phyloP scores from a whole-genome alignment of 1,140 invertebrate species.

The Hyles vespertilio region DNA sequence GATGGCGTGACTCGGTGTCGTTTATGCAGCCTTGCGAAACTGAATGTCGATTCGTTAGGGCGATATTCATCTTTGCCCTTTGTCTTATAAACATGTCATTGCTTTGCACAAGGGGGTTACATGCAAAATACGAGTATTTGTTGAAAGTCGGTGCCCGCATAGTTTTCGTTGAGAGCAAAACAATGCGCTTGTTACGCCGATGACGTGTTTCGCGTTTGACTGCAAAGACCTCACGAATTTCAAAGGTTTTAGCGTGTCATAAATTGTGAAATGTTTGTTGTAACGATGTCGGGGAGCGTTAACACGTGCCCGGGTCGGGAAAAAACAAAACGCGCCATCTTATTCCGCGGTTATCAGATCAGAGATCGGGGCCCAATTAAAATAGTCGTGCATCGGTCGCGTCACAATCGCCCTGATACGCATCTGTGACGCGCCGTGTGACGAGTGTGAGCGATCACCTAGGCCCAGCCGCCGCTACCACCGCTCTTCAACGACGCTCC shows the following conservation, averaged over 20 bases:
- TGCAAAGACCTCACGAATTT: conserved; percentile 23
- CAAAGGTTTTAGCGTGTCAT: conserved; percentile 2
- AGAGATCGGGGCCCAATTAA: conserved; percentile 69
- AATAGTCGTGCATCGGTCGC: conserved; percentile 71
- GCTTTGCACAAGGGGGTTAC: conserved; percentile 47
- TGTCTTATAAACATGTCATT: conserved; percentile 71
- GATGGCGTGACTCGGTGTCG: conserved; percentile 73
- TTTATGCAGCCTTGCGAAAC: conserved; percentile 62
- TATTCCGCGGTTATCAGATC: conserved; percentile 61
- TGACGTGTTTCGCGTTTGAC: conserved; percentile 23
- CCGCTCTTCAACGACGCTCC: background rate
- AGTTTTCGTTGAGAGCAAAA: conserved; percentile 38
- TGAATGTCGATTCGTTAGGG: conserved; percentile 70
- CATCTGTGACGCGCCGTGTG: conserved; percentile 46
- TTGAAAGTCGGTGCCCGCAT: conserved; percentile 55
- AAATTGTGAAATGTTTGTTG: conserved; percentile 12
- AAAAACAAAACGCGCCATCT: conserved; percentile 61
- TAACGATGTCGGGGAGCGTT: conserved; percentile 40
- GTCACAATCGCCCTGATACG: conserved; percentile 65
- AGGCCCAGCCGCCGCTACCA: conserved; percentile 24
- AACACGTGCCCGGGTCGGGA: conserved; percentile 56
- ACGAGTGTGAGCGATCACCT: conserved; percentile 65
- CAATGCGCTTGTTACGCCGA: conserved; percentile 21
- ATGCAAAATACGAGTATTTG: conserved; percentile 55
- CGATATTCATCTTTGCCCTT: conserved; percentile 68